Percentiles rank a stretch among this genome's conserved stretches.
phyloP scores from a whole-genome alignment of 2,888 invertebrate genomes.

The Halictus ligatus region DNA sequence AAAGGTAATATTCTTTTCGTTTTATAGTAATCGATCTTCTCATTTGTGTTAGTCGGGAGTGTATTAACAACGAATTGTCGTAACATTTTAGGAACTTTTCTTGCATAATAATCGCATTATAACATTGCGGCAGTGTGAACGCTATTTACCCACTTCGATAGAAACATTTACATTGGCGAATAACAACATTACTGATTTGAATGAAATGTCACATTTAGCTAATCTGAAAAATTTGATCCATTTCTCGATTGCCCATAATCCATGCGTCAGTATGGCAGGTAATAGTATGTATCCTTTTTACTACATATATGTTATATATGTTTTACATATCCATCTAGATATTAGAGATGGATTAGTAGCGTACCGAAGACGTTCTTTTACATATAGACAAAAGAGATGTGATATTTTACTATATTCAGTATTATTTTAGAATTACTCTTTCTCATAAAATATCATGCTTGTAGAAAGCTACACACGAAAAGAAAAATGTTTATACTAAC shows the following conservation, averaged over 20 bases:
- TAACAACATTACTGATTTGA: constrained; percentile 93
- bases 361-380: constrained; percentile 25
- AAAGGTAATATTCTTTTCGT: constrained; percentile 87
- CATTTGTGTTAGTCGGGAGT: not conserved
- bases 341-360: constrained; percentile 34
- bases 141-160: constrained; percentile 91
- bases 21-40: constrained; percentile 13
- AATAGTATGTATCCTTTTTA: constrained; percentile 91
- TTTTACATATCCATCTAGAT: constrained; percentile 37
- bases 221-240: constrained; percentile 91
- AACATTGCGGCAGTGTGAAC: constrained; percentile 92
- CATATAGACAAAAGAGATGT: constrained; percentile 12
- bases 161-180: constrained; percentile 91
- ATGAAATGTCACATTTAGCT: constrained; percentile 93
- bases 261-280: constrained; percentile 92
- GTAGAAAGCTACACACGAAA: constrained; percentile 49
- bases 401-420: constrained; percentile 35
- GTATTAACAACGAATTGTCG: constrained; percentile 18
- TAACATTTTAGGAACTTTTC: constrained; percentile 89
- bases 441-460: constrained; percentile 45
- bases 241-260: constrained; percentile 94
- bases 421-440: constrained; percentile 39
- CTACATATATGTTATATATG: constrained; percentile 7
- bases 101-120: constrained; percentile 94
- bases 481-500: constrained; percentile 40